phyloP scores from a whole-genome alignment of 1,140 invertebrate species.

The Diachasmimorpha longicaudata region DNA sequence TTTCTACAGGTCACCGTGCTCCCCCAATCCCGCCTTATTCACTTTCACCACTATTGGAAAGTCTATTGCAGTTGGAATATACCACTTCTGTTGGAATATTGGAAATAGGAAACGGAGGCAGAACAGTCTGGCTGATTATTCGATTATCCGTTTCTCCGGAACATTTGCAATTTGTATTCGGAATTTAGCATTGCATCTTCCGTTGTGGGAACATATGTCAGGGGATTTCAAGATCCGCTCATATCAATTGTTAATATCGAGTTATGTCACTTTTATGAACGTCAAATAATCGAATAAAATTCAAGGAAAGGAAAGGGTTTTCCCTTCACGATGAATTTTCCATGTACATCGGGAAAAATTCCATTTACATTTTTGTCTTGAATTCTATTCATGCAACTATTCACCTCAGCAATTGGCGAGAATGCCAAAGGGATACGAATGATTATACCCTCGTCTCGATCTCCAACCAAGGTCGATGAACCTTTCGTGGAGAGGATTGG shows the following conservation, averaged over 20 bases:
- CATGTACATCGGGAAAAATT: not conserved
- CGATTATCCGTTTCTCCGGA: constrained; percentile 58
- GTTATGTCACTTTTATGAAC: not conserved
- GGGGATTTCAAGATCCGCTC: not conserved
- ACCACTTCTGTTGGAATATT: constrained; percentile 44
- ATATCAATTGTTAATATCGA: not conserved
- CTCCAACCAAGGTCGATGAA: not conserved
- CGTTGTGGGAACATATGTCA: not conserved
- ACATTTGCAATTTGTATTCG: constrained; percentile 53
- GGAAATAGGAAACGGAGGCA: constrained; percentile 55
- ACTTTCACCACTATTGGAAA: constrained; percentile 27
- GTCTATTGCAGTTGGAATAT: constrained; percentile 31
- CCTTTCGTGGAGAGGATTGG: not conserved
- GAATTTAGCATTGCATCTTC: constrained; percentile 28
- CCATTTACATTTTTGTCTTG: not conserved
- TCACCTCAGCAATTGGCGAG: not conserved
- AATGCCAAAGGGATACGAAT: not conserved
- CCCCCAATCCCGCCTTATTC: not conserved
- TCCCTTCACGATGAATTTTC: not conserved
- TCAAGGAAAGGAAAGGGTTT: too few relatives aligned
- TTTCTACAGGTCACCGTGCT: not conserved
- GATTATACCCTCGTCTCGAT: not conserved
- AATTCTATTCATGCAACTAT: not conserved
- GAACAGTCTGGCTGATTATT: constrained; percentile 61
- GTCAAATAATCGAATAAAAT: too few relatives aligned